These are phyloP conservation scores for Bubo blakistoni DNA, from an alignment of 2,113 vertebrate species.

Conservation along the genomic window DNA sequence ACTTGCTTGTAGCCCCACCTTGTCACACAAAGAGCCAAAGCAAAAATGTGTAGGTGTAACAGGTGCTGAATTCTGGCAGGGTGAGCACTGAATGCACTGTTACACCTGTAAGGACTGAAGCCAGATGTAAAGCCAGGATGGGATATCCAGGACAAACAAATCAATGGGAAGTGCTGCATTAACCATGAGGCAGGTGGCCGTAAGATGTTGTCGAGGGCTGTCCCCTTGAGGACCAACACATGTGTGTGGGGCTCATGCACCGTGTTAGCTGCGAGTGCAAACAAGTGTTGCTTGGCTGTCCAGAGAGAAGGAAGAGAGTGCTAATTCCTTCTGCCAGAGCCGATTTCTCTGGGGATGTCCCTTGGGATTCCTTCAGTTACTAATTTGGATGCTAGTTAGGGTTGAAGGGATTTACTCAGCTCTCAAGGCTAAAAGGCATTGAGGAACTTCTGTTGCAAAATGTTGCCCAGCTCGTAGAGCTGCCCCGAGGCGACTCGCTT, in stretches of 20 bases:
- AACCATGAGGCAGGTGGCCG: not conserved
- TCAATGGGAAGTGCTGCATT: not conserved
- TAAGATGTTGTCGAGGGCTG: not conserved
- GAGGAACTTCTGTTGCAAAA: not conserved
- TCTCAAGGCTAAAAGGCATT: not conserved
- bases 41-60: not conserved
- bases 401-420: conserved; percentile 12
- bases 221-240: not conserved
- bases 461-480: not conserved
- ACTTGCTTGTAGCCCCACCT: not conserved
- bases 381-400: conserved; percentile 12
- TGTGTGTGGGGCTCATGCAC: not conserved
- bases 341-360: not conserved
- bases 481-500: not conserved
- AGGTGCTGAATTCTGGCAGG: not conserved
- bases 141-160: not conserved
- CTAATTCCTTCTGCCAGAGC: not conserved
- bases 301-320: not conserved
- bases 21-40: not conserved
- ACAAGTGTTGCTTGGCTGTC: not conserved
- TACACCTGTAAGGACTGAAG: not conserved
- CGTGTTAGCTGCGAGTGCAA: not conserved
- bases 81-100: not conserved
- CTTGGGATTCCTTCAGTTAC: not conserved
- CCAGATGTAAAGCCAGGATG: not conserved